These are phyloP conservation scores for Drosophila lacicola DNA, from an alignment of 2,888 invertebrate species.

Conservation along the genomic window DNA sequence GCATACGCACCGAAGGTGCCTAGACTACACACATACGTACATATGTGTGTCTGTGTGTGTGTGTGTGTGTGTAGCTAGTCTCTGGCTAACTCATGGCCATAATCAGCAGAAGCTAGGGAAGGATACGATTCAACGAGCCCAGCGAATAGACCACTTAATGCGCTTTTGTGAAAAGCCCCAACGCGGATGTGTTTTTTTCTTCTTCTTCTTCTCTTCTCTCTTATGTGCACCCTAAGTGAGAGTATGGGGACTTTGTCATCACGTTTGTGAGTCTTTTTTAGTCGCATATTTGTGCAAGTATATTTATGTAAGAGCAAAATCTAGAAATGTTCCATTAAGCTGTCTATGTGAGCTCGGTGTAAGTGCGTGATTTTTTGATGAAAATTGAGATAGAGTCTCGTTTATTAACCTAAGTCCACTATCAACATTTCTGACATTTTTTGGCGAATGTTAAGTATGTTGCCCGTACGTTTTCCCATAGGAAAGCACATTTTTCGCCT, in stretches of 20 bases:
- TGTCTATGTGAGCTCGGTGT: too few species aligned
- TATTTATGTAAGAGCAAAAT: too few species aligned
- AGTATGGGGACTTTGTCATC: not conserved
- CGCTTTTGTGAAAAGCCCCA: conserved; percentile 43
- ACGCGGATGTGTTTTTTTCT: conserved; percentile 22
- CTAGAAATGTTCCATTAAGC: too few species aligned
- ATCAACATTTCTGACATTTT: too few species aligned
- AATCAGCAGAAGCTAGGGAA: conserved; percentile 19
- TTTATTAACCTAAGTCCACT: too few species aligned
- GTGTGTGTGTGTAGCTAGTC: not conserved
- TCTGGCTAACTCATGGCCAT: conserved; percentile 11
- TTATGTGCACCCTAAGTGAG: conserved; percentile 15
- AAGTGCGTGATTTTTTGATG: too few species aligned
- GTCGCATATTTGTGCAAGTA: too few species aligned
- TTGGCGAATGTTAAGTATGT: too few species aligned
- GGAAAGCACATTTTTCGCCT: too few species aligned
- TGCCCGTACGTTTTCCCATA: too few species aligned
- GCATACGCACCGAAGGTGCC: conserved; percentile 22
- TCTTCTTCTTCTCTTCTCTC: not conserved
- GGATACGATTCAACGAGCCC: conserved; percentile 61
- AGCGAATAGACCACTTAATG: conserved; percentile 72
- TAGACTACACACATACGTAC: not conserved
- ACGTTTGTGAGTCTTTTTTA: not conserved
- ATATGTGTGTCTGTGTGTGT: not conserved
- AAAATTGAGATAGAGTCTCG: too few species aligned